Evolutionary conservation across 2,888 invertebrate species (phyloP), one percentile per base, ranked within the genome.

Genomic region (Ectemnius lituratus): DNA sequence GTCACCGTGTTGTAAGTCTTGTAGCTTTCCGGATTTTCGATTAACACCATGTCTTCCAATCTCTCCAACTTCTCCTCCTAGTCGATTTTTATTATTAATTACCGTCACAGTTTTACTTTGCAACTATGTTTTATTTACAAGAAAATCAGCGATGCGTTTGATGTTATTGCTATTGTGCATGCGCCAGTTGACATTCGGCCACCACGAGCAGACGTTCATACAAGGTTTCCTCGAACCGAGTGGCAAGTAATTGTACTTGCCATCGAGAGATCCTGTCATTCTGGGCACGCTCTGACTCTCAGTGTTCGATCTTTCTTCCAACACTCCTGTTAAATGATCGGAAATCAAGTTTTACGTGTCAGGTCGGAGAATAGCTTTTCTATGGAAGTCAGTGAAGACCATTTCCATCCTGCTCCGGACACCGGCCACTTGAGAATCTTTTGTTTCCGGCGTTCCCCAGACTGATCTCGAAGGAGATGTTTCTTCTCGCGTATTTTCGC

Each of bases 81-180:
- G 16, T 52, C 16, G 52, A 52, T 4, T 0, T 14, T 14, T 13
- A 14, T 16, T 14, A 52, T 52, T 6, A 16, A 16, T 52, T 4
- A 52, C 1, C 37, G 1, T 37, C 37, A 37, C 16, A 52, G 1
- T 52, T 52, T 52, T 1, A n/a, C 13, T 2, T 3, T 52, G 8
- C 52, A 1, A 37, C 11, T 8, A 5, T 1, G 8, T 4, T 11
- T 8, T 6, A n/a, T 91, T 89, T 88, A 95, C 95, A 91, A 96
- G 90, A 85, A 92, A 92, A 8, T 90, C 89, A 4, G 92, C 91
- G 47, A 96, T 94, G 76, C 92, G 93, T 8, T 91, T 88, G 2
- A 96, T 90, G 86, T 94, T 93, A 88, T 96, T 96, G 63, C 93
- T 93, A 83, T 94, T 94, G 85, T 93, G 94, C 88, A 95, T 92